Conservation (phyloP, 1,140 invertebrate genomes). For the Rhyzopertha dominica region DNA sequence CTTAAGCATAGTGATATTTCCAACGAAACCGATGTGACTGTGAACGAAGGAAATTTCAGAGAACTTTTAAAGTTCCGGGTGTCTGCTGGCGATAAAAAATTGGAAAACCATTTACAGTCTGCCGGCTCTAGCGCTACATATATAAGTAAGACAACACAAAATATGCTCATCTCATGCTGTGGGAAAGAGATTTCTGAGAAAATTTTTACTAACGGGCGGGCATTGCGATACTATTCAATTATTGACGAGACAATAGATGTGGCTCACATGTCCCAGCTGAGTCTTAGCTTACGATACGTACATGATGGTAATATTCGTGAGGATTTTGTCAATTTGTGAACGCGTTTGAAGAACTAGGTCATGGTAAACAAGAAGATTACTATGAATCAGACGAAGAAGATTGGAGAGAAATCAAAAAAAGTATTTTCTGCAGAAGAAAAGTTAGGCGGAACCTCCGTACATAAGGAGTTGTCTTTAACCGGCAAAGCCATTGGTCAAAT, state of each 20-base stretch:
- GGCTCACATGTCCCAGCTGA: slow-evolving; percentile 2
- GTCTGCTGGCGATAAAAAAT: slow-evolving; percentile 7
- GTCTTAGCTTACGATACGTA: too few species aligned
- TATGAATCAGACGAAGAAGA: slow-evolving; percentile 4
- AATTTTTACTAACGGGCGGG: too few species aligned
- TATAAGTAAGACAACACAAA: slow-evolving; percentile 10
- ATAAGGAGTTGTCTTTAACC: too few species aligned
- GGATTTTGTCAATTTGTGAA: slow-evolving; percentile 4
- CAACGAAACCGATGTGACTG: slow-evolving; percentile 4
- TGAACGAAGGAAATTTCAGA: slow-evolving; percentile 10
- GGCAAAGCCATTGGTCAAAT: too few species aligned
- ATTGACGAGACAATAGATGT: slow-evolving; percentile 8
- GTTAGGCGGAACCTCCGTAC: too few species aligned
- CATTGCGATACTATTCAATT: too few species aligned
- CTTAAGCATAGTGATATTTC: too few species aligned
- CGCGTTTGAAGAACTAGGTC: neutral
- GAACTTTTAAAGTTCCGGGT: slow-evolving; percentile 10
- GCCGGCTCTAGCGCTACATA: slow-evolving; percentile 8
- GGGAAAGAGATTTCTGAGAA: too few species aligned
- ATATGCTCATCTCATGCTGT: neutral
- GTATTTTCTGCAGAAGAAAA: too few species aligned
- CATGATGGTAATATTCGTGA: slow-evolving; percentile 8
- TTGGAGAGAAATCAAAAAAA: neutral
- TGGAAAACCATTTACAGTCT: slow-evolving; percentile 9
- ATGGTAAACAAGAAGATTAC: slow-evolving; percentile 1